Percentiles rank a stretch among this genome's conserved stretches.
phyloP scores from a whole-genome alignment of 2,888 invertebrate species.

The Dorcus hopei region DNA sequence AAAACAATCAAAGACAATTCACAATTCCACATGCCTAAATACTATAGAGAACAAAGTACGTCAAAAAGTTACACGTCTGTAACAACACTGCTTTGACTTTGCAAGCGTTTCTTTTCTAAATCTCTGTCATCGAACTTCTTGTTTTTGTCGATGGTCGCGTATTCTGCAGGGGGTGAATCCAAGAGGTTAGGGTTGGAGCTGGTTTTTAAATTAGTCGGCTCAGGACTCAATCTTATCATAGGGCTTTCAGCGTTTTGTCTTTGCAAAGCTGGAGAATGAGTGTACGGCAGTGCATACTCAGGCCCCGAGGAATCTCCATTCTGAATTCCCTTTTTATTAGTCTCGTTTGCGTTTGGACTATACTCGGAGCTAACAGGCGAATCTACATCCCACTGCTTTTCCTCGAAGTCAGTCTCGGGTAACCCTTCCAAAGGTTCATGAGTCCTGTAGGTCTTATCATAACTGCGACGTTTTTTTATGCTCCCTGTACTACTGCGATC shows the following conservation, averaged over 20 bases:
- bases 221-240: background rate
- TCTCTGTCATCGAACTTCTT: conserved; percentile 29
- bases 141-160: conserved; percentile 26
- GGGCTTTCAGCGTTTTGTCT: background rate
- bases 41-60: background rate
- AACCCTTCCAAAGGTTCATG: conserved; percentile 73
- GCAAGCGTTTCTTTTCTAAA: conserved; percentile 1
- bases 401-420: conserved; percentile 76
- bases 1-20: conserved; percentile 6
- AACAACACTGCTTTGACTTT: conserved; percentile 43
- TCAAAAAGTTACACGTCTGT: conserved; percentile 38
- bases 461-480: conserved; percentile 65
- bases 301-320: conserved; percentile 4
- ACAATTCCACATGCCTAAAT: conserved; percentile 25
- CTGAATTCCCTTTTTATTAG: background rate
- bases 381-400: conserved; percentile 75
- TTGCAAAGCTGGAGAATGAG: background rate
- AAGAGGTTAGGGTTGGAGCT: background rate
- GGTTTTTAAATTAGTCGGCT: background rate
- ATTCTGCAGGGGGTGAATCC: conserved; percentile 9
- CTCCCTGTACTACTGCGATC: conserved; percentile 30
- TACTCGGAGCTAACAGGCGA: conserved; percentile 32
- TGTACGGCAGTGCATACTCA: conserved; percentile 9
- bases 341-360: conserved; percentile 9
- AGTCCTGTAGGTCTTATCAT: conserved; percentile 80